Conservation (phyloP, 2,888 invertebrate genomes). For the Zygaena filipendulae region DNA sequence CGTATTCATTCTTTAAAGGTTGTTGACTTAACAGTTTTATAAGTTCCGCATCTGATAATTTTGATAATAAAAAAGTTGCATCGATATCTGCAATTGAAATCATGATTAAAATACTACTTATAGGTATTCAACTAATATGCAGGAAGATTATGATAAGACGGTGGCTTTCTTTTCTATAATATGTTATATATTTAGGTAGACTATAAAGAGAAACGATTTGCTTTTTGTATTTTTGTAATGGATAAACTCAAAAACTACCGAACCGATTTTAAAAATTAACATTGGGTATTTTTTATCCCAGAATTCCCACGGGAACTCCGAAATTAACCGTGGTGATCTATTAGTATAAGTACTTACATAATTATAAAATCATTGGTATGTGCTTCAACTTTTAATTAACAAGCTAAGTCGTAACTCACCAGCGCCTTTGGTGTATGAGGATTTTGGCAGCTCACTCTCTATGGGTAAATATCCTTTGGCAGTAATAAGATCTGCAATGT, state of each 20-base stretch:
- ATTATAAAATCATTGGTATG: too few species aligned
- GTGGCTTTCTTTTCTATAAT: too few species aligned
- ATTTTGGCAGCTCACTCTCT: constrained; percentile 35
- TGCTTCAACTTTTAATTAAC: too few species aligned
- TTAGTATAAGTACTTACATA: too few species aligned
- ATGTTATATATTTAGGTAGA: constrained; percentile 1
- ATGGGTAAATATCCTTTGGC: constrained; percentile 39
- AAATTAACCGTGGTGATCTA: too few species aligned
- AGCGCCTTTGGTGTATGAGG: constrained; percentile 26
- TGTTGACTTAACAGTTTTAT: constrained; percentile 38
- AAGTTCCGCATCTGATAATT: constrained; percentile 44
- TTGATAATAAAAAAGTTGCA: constrained; percentile 41
- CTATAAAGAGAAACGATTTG: neutral
- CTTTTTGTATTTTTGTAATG: too few species aligned
- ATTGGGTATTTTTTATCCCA: neutral
- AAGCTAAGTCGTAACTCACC: too few species aligned
- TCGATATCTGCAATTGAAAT: constrained; percentile 45
- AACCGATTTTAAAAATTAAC: neutral
- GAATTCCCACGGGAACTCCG: too few species aligned
- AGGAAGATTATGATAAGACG: too few species aligned
- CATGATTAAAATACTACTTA: too few species aligned
- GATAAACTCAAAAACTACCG: too few species aligned
- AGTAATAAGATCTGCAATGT: constrained; percentile 33
- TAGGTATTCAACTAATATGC: too few species aligned
- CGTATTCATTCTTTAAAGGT: constrained; percentile 36